These are phyloP conservation scores for Megalops atlanticus DNA, from an alignment of 2,113 vertebrate genomes.

Conservation along the genomic window DNA sequence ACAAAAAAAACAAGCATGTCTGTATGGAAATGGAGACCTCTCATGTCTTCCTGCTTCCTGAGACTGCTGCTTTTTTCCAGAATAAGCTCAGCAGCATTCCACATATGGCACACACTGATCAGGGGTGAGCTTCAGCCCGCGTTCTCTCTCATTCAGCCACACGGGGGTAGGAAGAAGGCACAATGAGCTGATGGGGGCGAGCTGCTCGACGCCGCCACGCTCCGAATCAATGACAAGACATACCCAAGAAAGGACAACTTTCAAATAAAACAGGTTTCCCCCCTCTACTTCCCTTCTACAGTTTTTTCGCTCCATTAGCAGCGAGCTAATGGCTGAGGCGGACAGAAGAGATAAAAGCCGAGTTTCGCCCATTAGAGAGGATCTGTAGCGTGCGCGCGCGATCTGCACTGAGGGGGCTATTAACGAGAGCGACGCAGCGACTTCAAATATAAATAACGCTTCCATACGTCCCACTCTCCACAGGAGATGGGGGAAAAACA, in stretches of 20 bases:
- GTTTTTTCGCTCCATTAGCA: not conserved
- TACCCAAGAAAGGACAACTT: not conserved
- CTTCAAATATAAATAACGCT: slow-evolving; percentile 44
- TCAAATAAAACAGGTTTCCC: not conserved
- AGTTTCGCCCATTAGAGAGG: not conserved
- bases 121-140: no score
- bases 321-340: not conserved
- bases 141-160: no score
- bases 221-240: not conserved
- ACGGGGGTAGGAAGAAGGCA: no score
- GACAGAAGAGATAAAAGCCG: not conserved
- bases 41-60: no score
- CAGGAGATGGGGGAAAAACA: slow-evolving; percentile 30
- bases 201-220: not conserved
- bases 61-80: no score
- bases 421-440: not conserved
- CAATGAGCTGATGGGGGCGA: not conserved
- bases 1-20: no score
- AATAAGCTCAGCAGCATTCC: no score
- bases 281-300: not conserved
- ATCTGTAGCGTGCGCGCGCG: not conserved
- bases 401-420: not conserved
- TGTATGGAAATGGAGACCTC: no score
- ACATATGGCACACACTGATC: no score
- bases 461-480: slow-evolving; percentile 45